Conservation (phyloP, 2,888 invertebrate genomes). For the Platycheirus albimanus region DNA sequence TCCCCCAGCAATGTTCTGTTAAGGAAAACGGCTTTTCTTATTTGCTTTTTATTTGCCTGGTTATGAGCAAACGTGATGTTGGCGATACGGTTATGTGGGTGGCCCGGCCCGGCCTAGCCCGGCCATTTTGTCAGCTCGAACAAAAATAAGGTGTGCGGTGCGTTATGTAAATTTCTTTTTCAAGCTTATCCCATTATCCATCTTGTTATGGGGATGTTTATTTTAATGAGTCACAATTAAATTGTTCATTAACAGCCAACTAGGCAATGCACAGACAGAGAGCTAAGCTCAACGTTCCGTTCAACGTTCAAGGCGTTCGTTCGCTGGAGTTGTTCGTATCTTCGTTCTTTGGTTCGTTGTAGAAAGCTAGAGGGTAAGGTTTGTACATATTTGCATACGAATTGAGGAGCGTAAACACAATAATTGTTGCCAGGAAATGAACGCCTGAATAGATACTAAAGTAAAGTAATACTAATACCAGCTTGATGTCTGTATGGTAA, state of each 20-base stretch:
- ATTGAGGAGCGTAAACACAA: too few species aligned
- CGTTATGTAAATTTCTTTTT: conserved; percentile 41
- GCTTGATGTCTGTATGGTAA: too few species aligned
- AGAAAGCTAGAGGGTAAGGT: too few species aligned
- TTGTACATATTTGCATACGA: too few species aligned
- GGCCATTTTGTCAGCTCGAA: conserved; percentile 31
- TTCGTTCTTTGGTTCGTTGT: too few species aligned
- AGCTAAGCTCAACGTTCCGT: background rate
- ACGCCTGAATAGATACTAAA: too few species aligned
- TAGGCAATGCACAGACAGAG: conserved; percentile 28
- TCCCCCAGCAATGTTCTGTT: background rate
- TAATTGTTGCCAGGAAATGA: too few species aligned
- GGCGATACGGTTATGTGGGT: conserved; percentile 10
- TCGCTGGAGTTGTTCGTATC: too few species aligned
- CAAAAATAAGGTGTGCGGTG: conserved; percentile 31
- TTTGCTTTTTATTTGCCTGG: conserved; percentile 49
- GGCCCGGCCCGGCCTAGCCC: conserved; percentile 7
- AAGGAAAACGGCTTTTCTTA: conserved; percentile 38
- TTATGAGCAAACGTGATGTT: conserved; percentile 43
- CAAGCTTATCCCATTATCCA: conserved; percentile 51
- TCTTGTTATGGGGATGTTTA: conserved; percentile 48
- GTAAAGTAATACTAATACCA: too few species aligned
- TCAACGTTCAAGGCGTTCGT: too few species aligned
- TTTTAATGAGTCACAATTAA: conserved; percentile 59
- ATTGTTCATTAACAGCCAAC: conserved; percentile 64